Percentiles rank a stretch among this genome's conserved stretches.
phyloP scores from a whole-genome alignment of 2,113 vertebrate species.

The Microtus ochrogaster region DNA sequence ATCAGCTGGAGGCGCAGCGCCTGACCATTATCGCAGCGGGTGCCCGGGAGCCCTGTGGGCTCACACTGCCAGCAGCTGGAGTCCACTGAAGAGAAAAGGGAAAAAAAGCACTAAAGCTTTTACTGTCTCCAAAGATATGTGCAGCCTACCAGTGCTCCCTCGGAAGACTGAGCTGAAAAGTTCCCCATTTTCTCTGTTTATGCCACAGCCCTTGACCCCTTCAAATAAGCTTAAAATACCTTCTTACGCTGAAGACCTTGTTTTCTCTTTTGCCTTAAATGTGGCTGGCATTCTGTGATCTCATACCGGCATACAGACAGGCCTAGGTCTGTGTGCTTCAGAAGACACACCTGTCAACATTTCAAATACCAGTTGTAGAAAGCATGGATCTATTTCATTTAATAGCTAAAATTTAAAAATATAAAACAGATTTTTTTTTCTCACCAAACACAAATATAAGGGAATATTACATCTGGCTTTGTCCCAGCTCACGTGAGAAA shows the following conservation, averaged over 20 bases:
- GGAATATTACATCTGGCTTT: neutral
- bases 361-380: neutral
- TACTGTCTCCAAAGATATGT: conserved; percentile 43
- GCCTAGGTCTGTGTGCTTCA: neutral
- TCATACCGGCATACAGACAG: neutral
- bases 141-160: conserved; percentile 6
- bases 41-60: neutral
- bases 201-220: conserved; percentile 24
- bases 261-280: conserved; percentile 37
- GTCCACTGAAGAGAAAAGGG: conserved; percentile 9
- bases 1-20: conserved; percentile 36
- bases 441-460: neutral
- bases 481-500: neutral
- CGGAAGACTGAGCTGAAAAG: conserved; percentile 49
- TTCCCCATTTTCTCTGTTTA: conserved; percentile 50
- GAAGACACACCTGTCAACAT: neutral
- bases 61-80: conserved; percentile 56
- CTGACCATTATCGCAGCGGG: conserved; percentile 63
- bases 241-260: neutral
- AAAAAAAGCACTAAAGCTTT: conserved; percentile 18
- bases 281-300: neutral
- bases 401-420: neutral
- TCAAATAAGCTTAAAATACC: conserved; percentile 65
- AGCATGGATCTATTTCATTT: conserved; percentile 8
- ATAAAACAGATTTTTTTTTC: neutral